Conservation (phyloP, 1,140 invertebrate species). For the Amphibalanus amphitrite region DNA sequence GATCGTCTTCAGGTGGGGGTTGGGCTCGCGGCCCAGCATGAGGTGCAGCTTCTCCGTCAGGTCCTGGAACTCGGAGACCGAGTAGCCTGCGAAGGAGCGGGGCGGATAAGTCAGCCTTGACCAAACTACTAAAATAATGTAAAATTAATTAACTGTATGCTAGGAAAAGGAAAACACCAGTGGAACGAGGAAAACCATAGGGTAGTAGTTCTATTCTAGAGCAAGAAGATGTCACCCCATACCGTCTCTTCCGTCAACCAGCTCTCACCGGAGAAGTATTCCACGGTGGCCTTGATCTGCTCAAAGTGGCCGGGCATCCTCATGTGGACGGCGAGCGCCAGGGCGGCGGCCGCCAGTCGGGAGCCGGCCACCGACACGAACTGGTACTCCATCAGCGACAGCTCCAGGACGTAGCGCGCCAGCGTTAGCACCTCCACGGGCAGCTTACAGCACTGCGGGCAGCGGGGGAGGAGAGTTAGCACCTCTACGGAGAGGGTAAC, state of each 20-base stretch:
- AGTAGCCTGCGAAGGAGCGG: too few species aligned
- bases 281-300: conserved; percentile 58
- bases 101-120: conserved; percentile 11
- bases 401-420: conserved; percentile 83
- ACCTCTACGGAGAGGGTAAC: too few species aligned
- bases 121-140: not conserved
- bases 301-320: conserved; percentile 33
- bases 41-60: conserved; percentile 54
- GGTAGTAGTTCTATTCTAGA: not conserved
- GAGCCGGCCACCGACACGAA: conserved; percentile 64
- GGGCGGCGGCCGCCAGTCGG: conserved; percentile 63
- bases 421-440: conserved; percentile 84
- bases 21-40: conserved; percentile 51
- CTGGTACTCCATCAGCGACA: conserved; percentile 78
- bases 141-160: not conserved
- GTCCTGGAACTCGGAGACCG: conserved; percentile 43
- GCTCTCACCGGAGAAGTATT: conserved; percentile 60
- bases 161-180: not conserved
- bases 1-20: conserved; percentile 61
- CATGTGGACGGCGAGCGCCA: conserved; percentile 75
- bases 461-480: too few species aligned
- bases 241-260: too few species aligned
- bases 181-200: conserved; percentile 10
- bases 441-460: conserved; percentile 55
- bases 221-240: too few species aligned